Conservation (phyloP, 2,113 vertebrate genomes). For the Upupa epops region DNA sequence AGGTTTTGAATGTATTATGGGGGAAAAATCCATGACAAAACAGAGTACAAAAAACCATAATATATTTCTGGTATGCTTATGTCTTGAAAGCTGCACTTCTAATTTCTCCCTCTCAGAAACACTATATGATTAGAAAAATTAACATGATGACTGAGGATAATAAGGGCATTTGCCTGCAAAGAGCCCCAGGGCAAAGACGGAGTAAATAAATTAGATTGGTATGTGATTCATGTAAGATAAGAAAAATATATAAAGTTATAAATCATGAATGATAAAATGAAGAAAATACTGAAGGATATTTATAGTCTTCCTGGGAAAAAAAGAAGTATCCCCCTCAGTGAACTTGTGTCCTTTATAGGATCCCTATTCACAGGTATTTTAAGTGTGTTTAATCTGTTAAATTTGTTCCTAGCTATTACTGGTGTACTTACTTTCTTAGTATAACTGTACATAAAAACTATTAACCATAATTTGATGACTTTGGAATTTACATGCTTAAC, state of each 20-base stretch:
- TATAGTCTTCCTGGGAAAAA: not conserved
- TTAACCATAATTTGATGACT: not conserved
- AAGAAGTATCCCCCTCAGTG: fast-evolving
- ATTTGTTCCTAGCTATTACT: not conserved
- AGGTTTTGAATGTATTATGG: not conserved
- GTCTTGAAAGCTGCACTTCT: not conserved
- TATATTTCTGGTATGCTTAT: not conserved
- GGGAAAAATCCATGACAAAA: fast-evolving
- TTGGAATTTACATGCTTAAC: not conserved
- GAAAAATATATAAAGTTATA: not conserved
- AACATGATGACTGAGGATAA: not conserved
- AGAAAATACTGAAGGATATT: not conserved
- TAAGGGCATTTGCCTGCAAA: not conserved
- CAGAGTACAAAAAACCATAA: not conserved
- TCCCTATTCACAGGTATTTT: not conserved
- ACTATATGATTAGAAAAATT: not conserved
- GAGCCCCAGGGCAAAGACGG: not conserved
- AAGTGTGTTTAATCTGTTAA: not conserved
- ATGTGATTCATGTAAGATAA: not conserved
- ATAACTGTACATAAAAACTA: not conserved
- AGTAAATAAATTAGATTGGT: not conserved
- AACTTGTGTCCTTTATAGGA: not conserved
- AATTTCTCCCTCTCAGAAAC: not conserved
- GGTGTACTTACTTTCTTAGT: not conserved
- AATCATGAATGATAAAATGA: not conserved